These are phyloP conservation scores for Lonchura striata DNA, from an alignment of 2,113 vertebrate species.

Conservation along the genomic window DNA sequence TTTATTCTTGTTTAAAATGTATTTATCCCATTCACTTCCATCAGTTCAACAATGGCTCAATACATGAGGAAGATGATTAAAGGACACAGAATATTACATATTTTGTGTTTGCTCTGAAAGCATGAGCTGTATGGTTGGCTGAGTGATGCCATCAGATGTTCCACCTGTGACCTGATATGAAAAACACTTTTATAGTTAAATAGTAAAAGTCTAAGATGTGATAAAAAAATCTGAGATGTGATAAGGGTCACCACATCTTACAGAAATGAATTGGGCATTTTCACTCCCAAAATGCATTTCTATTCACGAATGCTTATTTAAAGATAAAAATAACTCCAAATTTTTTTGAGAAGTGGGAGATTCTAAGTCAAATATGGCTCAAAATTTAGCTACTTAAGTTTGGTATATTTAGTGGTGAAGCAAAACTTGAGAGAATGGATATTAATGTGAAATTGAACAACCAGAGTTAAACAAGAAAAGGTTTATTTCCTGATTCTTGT, in stretches of 20 bases:
- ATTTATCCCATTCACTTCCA: background rate
- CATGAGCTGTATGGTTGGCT: background rate
- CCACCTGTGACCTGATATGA: background rate
- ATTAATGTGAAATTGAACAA: background rate
- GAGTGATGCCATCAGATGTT: background rate
- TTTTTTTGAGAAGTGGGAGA: background rate
- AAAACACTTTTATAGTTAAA: background rate
- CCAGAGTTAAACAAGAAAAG: background rate
- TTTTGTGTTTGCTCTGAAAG: background rate
- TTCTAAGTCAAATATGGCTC: background rate
- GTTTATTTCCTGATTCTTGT: background rate
- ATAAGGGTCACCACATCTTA: background rate
- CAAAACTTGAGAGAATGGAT: background rate
- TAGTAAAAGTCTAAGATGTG: background rate
- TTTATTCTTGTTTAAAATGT: background rate
- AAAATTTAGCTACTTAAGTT: background rate
- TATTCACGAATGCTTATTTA: background rate
- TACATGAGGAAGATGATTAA: background rate
- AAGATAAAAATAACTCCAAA: background rate
- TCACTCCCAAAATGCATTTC: rapidly evolving
- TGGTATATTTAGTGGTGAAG: background rate
- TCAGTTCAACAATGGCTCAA: background rate
- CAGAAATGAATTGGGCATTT: background rate
- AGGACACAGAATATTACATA: background rate
- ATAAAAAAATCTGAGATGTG: background rate